Evolutionary conservation across 53 echinoderm and acorn worm genomes (phyloP), one percentile per base, ranked within the genome.

Genomic region (Paelopatides confundens): DNA sequence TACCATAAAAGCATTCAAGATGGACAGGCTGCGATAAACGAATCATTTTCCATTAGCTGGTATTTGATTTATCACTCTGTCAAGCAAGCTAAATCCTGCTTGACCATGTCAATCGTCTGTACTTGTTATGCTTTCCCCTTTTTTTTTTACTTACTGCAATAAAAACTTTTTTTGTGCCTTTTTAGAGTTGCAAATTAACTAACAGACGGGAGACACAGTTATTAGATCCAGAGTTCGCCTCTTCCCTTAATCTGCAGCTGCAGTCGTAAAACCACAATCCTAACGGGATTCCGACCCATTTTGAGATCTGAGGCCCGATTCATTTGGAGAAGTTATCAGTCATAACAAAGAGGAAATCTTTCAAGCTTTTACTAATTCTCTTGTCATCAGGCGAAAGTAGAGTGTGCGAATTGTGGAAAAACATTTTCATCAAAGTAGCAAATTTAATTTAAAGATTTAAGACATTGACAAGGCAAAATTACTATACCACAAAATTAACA

Each of bases 1-100:
- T 58, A 58, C 58, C 58, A 58, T 58, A 58, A 58, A 58, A 58
- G 58, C 58, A 58, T 58, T 58, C 21, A 6, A 58, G 58, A 58
- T 58, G n/a, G n/a, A 21, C 58, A 58, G n/a, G 15, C 58, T n/a
- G 58, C 24, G 58, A 58, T 21, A 58, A 58, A 15, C 58, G 58
- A 6, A 58, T 58, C 58, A 58, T 58, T 58, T 58, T 58, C 58
- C 58, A 58, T 58, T 58, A 58, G 58, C 58, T 58, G 58, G n/a
- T 21, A 58, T 58, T 58, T 58, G 58, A 58, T 58, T 58, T 58
- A 58, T 58, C 21, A 58, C 58, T 21, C 58, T 58, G 58, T 21
- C 58, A 21, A 58, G 58, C 58, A 58, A 58, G 58, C 58, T 58
- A 58, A 58, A 58, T 58, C n/a, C 58, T 58, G 58, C n/a, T 58